Percentiles rank a stretch among this genome's conserved stretches.
Evolutionary conservation across 2,888 invertebrate genomes (phyloP).

Genomic region (Dryococelus australis): DNA sequence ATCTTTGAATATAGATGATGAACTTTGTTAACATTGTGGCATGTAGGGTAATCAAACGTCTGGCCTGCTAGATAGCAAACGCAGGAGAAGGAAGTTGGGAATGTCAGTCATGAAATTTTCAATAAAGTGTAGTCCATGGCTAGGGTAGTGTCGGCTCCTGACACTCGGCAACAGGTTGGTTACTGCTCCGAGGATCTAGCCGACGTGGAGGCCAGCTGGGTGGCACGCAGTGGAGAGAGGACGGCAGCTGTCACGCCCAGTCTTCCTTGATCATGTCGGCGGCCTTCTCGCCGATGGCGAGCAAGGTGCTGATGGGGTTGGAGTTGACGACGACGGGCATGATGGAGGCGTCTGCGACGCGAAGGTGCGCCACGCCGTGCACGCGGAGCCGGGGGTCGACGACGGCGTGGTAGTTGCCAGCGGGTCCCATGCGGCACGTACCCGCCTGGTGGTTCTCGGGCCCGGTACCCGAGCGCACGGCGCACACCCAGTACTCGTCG

Average conservation of each 20-base stretch:
- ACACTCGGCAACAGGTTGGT: too few relatives aligned
- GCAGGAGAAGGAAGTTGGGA: too few relatives aligned
- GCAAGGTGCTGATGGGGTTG: conserved; percentile 56
- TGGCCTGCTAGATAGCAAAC: too few relatives aligned
- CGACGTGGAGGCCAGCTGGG: too few relatives aligned
- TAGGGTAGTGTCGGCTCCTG: too few relatives aligned
- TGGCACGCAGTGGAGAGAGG: too few relatives aligned
- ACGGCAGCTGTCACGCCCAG: conserved; percentile 18
- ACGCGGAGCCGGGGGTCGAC: conserved; percentile 69
- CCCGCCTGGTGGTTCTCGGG: conserved; percentile 84
- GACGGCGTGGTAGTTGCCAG: conserved; percentile 78
- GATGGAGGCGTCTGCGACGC: conserved; percentile 58
- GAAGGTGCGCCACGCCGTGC: conserved; percentile 54
- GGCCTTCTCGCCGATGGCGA: conserved; percentile 53
- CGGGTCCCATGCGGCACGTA: conserved; percentile 82
- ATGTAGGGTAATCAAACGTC: too few relatives aligned
- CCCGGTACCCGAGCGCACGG: conserved; percentile 71
- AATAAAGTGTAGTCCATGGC: too few relatives aligned
- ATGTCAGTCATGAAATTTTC: too few relatives aligned
- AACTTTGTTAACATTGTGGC: too few relatives aligned
- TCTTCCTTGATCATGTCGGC: conserved; percentile 49
- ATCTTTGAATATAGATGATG: too few relatives aligned
- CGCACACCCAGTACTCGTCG: conserved; percentile 73
- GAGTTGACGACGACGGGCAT: conserved; percentile 57
- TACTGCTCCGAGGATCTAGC: too few relatives aligned